These are phyloP conservation scores for Gallinago paraguaiae DNA, from an alignment of 2,113 vertebrate species.

Conservation along the genomic window DNA sequence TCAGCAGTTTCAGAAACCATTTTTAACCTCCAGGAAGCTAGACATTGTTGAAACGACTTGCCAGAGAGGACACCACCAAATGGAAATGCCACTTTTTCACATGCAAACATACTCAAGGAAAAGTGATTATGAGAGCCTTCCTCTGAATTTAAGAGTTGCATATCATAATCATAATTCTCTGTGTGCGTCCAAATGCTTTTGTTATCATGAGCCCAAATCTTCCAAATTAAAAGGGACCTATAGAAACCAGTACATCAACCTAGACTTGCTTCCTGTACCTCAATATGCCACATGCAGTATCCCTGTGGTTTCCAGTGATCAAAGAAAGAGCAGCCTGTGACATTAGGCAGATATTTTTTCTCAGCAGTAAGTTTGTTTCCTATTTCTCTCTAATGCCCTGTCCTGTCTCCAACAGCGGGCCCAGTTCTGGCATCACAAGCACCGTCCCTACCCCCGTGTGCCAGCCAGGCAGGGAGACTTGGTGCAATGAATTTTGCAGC, in stretches of 20 bases:
- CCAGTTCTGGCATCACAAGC: not conserved
- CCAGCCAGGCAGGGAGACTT: not conserved
- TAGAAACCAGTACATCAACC: not conserved
- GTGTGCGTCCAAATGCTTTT: not conserved
- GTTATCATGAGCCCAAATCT: not conserved
- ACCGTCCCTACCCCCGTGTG: accelerated
- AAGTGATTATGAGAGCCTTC: not conserved
- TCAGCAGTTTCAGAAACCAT: not conserved
- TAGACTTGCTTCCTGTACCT: not conserved
- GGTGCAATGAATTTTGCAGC: not conserved
- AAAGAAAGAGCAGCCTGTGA: not conserved
- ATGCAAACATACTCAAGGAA: not conserved
- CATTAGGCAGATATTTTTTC: not conserved
- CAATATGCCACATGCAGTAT: not conserved
- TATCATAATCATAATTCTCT: not conserved
- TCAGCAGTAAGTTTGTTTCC: not conserved
- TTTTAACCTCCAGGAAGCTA: not conserved
- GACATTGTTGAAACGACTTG: not conserved
- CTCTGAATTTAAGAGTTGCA: not conserved
- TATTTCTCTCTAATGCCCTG: not conserved
- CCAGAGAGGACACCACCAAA: not conserved
- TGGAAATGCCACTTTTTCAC: not conserved
- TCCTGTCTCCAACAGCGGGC: not conserved
- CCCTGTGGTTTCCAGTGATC: not conserved
- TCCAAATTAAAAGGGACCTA: not conserved